A percentile compares a stretch with the other conserved stretches of the same genome.
Evolutionary conservation across 2,888 invertebrate genomes (phyloP).

Genomic region (Cephus sareptanus): DNA sequence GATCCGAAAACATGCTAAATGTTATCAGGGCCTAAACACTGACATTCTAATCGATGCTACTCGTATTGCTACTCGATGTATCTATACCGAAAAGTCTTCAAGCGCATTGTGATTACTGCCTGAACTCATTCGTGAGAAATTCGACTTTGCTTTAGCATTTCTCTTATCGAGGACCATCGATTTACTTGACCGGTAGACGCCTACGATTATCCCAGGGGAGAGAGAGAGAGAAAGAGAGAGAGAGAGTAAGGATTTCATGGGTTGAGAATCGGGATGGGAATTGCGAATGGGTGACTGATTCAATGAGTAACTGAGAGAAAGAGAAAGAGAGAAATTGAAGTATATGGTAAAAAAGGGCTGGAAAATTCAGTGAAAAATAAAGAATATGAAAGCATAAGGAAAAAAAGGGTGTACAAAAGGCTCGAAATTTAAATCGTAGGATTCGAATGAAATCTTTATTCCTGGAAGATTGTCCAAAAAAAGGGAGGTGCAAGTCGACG

Average conservation of each 20-base stretch:
- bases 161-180: slow-evolving; percentile 44
- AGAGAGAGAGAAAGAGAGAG: too few species aligned
- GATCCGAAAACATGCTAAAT: background rate
- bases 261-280: too few species aligned
- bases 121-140: slow-evolving; percentile 21
- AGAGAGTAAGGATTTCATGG: too few species aligned
- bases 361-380: background rate
- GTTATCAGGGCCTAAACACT: slow-evolving; percentile 11
- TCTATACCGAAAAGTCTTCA: slow-evolving; percentile 42
- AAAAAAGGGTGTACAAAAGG: background rate
- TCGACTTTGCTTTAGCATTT: slow-evolving; percentile 22
- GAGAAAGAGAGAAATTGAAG: background rate
- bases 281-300: too few species aligned
- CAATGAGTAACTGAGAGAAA: too few species aligned
- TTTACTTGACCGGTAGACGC: background rate
- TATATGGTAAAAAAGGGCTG: background rate
- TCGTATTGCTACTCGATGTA: slow-evolving; percentile 35
- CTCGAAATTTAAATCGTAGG: background rate
- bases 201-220: background rate
- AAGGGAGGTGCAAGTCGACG: too few species aligned
- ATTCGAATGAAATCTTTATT: background rate
- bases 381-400: background rate
- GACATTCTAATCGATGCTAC: background rate
- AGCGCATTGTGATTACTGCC: slow-evolving; percentile 53
- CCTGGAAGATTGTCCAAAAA: too few species aligned